Evolutionary conservation across 2,797 vertebrate genomes (phyloP).

Genomic region (Coregonus suidteri): DNA sequence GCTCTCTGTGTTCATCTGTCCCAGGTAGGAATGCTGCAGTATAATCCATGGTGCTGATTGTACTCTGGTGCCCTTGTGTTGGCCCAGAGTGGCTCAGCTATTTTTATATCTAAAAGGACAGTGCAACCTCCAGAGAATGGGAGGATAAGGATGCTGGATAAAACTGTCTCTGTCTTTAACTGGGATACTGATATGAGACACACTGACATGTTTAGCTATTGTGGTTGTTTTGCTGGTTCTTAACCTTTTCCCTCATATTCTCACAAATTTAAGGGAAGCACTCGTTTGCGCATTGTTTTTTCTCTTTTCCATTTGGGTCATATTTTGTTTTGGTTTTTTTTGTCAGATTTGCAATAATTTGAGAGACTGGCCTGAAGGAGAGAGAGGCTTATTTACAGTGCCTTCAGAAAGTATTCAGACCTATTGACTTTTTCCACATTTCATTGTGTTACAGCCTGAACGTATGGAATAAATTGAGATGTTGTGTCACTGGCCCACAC

Average conservation of each 20-base stretch:
- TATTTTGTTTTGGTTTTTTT: background rate
- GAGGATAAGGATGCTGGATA: conserved; percentile 28
- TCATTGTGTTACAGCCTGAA: too few relatives aligned
- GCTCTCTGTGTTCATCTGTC: conserved; percentile 34
- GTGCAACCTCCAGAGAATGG: conserved; percentile 23
- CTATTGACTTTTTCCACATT: too few relatives aligned
- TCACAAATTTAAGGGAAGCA: background rate
- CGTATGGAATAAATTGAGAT: too few relatives aligned
- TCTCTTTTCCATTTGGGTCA: background rate
- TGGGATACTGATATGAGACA: conserved; percentile 3
- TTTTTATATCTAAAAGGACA: conserved; percentile 54
- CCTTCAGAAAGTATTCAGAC: too few relatives aligned
- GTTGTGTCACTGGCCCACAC: too few relatives aligned
- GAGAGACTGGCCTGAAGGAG: background rate
- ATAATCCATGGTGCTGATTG: conserved; percentile 30
- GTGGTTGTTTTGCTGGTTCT: conserved; percentile 14
- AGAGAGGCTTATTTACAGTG: background rate
- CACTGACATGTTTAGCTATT: too few relatives aligned
- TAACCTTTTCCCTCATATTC: background rate
- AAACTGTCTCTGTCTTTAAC: background rate
- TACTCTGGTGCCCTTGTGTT: conserved; percentile 36
- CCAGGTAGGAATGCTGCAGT: background rate
- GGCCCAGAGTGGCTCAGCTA: conserved; percentile 37
- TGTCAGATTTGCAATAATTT: background rate
- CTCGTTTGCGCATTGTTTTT: too few relatives aligned